Percentiles rank a stretch among this genome's conserved stretches.
Evolutionary conservation across 1,140 invertebrate species (phyloP).

Genomic region (Solenopsis fugax): DNA sequence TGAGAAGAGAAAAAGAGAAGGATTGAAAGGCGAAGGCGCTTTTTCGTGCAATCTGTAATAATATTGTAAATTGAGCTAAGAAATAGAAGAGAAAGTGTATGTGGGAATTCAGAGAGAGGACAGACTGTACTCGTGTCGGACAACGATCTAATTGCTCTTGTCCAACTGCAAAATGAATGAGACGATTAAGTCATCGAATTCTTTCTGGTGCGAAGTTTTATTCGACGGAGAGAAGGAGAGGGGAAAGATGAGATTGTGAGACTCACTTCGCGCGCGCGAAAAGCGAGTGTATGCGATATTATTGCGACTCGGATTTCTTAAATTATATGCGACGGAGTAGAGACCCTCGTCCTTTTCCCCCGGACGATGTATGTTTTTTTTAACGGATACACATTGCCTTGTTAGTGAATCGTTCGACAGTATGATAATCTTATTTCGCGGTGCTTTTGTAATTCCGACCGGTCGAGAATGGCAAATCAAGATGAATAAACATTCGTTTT

Average conservation of each 20-base stretch:
- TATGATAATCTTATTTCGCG: constrained; percentile 68
- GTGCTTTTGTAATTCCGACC: constrained; percentile 68
- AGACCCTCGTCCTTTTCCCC: neutral
- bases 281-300: constrained; percentile 6
- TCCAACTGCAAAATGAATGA: constrained; percentile 51
- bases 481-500: constrained; percentile 44
- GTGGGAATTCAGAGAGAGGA: constrained; percentile 37
- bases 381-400: constrained; percentile 53
- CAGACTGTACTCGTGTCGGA: constrained; percentile 66
- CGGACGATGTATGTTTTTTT: constrained; percentile 52
- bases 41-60: constrained; percentile 80
- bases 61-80: constrained; percentile 72
- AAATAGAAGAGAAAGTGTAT: constrained; percentile 31
- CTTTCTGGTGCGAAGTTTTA: constrained; percentile 58
- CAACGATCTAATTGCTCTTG: constrained; percentile 57
- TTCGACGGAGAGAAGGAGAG: constrained; percentile 9
- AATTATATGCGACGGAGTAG: constrained; percentile 49
- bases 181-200: constrained; percentile 54
- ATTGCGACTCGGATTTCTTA: constrained; percentile 52
- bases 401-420: constrained; percentile 59
- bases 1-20: neutral
- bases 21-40: constrained; percentile 54
- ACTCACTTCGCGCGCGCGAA: neutral
- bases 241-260: neutral
- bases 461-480: constrained; percentile 40